A percentile compares a stretch with the other conserved stretches of the same genome.
phyloP scores from a whole-genome alignment of 2,113 vertebrate genomes.

The Physeter macrocephalus region DNA sequence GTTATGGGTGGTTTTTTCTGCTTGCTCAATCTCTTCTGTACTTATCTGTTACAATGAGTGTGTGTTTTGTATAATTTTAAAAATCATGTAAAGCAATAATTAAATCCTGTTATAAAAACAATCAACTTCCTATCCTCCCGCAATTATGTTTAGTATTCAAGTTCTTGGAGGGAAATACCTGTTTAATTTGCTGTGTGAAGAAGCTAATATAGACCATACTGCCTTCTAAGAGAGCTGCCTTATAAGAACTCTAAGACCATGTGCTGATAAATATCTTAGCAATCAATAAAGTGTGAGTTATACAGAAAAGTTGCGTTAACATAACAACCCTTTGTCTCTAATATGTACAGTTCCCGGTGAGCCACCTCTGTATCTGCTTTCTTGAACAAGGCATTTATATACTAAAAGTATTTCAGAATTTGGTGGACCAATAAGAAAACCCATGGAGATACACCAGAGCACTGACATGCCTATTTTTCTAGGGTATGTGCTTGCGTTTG shows the following conservation, averaged over 20 bases:
- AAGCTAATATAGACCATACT: background rate
- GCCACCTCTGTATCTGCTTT: background rate
- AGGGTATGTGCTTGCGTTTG: background rate
- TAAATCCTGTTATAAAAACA: background rate
- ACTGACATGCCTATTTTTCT: background rate
- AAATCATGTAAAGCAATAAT: background rate
- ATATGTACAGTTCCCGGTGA: background rate
- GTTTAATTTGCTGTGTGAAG: background rate
- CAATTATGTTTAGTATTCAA: background rate
- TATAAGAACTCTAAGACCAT: background rate
- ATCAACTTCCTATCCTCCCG: background rate
- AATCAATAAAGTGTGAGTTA: background rate
- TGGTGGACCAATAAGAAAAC: background rate
- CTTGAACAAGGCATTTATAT: background rate
- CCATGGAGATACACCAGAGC: too few species aligned
- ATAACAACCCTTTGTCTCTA: background rate
- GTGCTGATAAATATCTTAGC: background rate
- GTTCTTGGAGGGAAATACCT: background rate
- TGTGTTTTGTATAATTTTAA: background rate
- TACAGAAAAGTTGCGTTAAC: background rate
- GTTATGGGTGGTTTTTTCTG: background rate
- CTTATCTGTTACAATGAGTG: background rate
- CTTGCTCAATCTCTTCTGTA: background rate
- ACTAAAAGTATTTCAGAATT: background rate
- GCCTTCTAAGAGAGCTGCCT: background rate